Evolutionary conservation across 2,888 invertebrate genomes (phyloP).

Genomic region (Odontocerum albicorne): DNA sequence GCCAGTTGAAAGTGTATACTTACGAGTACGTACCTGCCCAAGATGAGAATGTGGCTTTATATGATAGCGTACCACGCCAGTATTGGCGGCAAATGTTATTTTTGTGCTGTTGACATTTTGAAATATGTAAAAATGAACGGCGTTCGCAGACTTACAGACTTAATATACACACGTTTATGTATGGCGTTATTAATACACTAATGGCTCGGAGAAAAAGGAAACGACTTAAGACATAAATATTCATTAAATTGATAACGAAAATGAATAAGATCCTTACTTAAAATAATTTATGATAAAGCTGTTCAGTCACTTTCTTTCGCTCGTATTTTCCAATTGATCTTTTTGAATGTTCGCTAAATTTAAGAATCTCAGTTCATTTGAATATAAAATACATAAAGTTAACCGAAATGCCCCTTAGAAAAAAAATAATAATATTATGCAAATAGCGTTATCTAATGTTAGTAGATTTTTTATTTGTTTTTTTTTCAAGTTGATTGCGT

Average conservation of each 20-base stretch:
- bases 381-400: background rate
- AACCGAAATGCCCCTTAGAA: background rate
- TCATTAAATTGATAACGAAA: slow-evolving; percentile 16
- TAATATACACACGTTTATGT: slow-evolving; percentile 7
- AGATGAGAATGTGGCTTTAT: slow-evolving; percentile 21
- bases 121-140: slow-evolving; percentile 18
- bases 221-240: slow-evolving; percentile 10
- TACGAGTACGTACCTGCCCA: slow-evolving; percentile 10
- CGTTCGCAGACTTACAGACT: background rate
- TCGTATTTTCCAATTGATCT: background rate
- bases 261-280: slow-evolving; percentile 1
- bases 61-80: slow-evolving; percentile 22
- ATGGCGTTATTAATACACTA: slow-evolving; percentile 5
- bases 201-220: slow-evolving; percentile 16
- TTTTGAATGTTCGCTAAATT: background rate
- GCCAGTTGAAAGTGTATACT: slow-evolving; percentile 11
- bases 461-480: background rate
- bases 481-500: too few species aligned
- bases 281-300: slow-evolving; percentile 11
- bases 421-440: background rate
- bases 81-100: slow-evolving; percentile 17
- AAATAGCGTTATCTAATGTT: background rate
- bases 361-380: background rate
- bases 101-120: slow-evolving; percentile 23
- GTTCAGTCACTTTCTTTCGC: slow-evolving; percentile 12